A percentile compares a stretch with the other conserved stretches of the same genome.
Conservation (phyloP, 92 coral and sea anemone species). For the Palythoa grandiflora region DNA sequence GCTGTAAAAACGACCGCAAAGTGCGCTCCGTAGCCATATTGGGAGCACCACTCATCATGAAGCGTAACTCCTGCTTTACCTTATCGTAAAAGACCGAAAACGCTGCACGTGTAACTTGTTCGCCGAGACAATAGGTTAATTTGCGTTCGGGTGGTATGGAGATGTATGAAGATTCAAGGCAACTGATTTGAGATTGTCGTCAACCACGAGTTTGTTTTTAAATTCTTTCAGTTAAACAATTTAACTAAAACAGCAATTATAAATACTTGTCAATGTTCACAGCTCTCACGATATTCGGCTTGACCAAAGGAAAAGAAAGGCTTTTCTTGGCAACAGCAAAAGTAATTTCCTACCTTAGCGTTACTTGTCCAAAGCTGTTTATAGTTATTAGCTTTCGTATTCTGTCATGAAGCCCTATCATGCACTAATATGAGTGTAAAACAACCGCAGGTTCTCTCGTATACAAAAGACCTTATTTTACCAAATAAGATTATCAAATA, state of each 20-base stretch:
- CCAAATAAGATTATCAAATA: neutral
- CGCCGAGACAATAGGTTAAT: neutral
- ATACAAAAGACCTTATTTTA: neutral
- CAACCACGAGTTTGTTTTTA: too few species aligned
- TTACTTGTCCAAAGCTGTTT: too few species aligned
- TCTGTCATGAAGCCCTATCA: neutral
- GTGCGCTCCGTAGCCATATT: neutral
- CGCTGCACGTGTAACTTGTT: neutral
- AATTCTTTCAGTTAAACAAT: too few species aligned
- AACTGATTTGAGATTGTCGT: neutral
- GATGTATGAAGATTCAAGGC: neutral
- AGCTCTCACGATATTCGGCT: too few species aligned
- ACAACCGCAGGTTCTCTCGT: neutral
- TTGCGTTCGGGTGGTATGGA: neutral
- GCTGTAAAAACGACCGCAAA: slow-evolving; percentile 16
- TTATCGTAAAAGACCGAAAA: neutral
- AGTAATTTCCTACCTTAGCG: too few species aligned
- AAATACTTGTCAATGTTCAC: too few species aligned
- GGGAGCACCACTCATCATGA: neutral
- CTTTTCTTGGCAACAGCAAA: too few species aligned
- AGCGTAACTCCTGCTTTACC: neutral
- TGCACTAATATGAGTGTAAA: neutral
- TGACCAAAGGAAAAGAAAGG: too few species aligned
- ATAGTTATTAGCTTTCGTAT: neutral
- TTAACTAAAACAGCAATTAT: too few species aligned